Base-by-base conservation (phyloP, 2,113 vertebrate species). In the Corvus moneduloides region DNA sequence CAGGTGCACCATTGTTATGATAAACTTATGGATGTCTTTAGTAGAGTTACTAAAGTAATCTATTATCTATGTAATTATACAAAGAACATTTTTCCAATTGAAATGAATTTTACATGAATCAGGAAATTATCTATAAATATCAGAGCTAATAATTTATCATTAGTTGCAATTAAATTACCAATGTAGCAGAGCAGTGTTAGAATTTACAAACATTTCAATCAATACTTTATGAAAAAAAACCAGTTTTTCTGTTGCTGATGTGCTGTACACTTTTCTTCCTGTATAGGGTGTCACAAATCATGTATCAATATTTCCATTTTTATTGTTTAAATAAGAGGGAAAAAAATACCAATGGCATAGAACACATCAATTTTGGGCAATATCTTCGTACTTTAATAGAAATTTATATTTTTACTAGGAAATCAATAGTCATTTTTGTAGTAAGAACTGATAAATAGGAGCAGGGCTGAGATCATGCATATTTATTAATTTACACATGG, bases 381-480 rank as follows among this genome's bases (percentile, higher is more conserved):
- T 37, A n/a, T 59, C 39, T 82, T 87, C 12, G 11, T 51, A 27
- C 17, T 71, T 81, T 51, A 37, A 23, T 32, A 18, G 5, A 61
- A 20, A 3, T 64, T 39, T 59, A 13, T 46, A 51, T 49, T 77
- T 89, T 77, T 77, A 32, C 7, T 63, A 64, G 59, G 44, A 71
- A 78, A 75, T 61, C 7, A 51, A 7, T 26, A 30, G 14, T 48
- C 7, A 44, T 72, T 18, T 80, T 51, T 89, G 13, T 58, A 20
- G 2, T n/a, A 48, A 82, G n/a, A 41, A 59, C 30, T 44, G 41
- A 49, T 52, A 62, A 54, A 39, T 55, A 68, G 30, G 14, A 82
- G 9, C 13, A 72, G 4, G 30, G 4, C 11, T 61, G 52, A 61
- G 16, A 22, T 61, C 1, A 26, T 10, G 3, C 1, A 0, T 84